Evolutionary conservation across 2,888 invertebrate species (phyloP).

Genomic region (Drosophila cyrtoloma): DNA sequence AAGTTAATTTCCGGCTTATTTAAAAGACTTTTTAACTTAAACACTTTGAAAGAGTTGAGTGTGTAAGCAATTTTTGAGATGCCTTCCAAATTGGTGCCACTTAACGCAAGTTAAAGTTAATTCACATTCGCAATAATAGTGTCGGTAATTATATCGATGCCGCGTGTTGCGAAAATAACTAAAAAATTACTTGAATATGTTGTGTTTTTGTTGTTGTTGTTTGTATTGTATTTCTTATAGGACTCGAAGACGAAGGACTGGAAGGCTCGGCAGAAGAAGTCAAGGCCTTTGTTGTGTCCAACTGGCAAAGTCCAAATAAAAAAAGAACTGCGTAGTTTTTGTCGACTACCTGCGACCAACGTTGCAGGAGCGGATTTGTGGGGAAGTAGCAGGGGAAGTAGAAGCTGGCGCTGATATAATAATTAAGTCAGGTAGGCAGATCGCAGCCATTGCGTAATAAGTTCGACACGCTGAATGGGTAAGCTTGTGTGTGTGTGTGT

Average conservation of each 20-base stretch:
- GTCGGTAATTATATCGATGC: constrained; percentile 14
- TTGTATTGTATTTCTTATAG: constrained; percentile 57
- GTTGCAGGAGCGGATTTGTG: not conserved
- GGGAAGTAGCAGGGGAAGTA: not conserved
- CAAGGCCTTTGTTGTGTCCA: constrained; percentile 49
- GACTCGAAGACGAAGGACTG: constrained; percentile 53
- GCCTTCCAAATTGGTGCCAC: not conserved
- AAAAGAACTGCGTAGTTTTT: constrained; percentile 67
- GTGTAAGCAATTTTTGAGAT: not conserved
- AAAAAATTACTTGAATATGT: constrained; percentile 8
- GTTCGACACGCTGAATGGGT: constrained; percentile 44
- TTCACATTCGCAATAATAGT: constrained; percentile 1
- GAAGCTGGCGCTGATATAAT: constrained; percentile 70
- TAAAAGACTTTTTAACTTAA: not conserved
- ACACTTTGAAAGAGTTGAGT: not conserved
- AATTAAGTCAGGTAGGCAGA: constrained; percentile 79
- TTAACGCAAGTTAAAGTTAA: not conserved
- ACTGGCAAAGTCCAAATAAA: constrained; percentile 37
- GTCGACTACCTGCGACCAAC: constrained; percentile 53
- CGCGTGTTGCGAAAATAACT: constrained; percentile 3
- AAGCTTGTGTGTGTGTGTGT: constrained; percentile 6
- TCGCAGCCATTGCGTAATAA: constrained; percentile 78
- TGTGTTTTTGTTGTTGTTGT: not conserved
- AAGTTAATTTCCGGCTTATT: not conserved
- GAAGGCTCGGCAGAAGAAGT: constrained; percentile 46